Percentiles rank a stretch among this genome's conserved stretches.
These are phyloP conservation scores for Cirrhinus molitorella DNA, from an alignment of 2,797 vertebrate species.

Conservation along the genomic window DNA sequence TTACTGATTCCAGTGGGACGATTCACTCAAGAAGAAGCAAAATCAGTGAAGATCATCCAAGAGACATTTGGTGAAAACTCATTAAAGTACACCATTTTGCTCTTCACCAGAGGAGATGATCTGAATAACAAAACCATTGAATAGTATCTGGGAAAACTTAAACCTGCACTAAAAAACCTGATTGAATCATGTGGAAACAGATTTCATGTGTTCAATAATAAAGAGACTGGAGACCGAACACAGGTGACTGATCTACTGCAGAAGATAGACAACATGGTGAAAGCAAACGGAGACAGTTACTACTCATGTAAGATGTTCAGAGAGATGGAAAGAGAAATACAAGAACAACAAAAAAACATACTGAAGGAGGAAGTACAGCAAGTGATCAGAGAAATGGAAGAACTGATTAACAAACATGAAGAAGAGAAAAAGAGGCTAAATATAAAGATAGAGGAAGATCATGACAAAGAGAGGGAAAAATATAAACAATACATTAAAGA, in stretches of 20 bases:
- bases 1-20: neutral
- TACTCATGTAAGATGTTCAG: slow-evolving; percentile 6
- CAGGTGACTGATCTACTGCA: slow-evolving; percentile 17
- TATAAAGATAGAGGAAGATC: no score
- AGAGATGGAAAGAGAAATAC: neutral
- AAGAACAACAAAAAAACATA: no score
- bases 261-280: slow-evolving; percentile 32
- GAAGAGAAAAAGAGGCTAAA: no score
- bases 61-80: neutral
- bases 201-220: neutral
- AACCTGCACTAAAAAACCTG: rapidly evolving
- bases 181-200: neutral
- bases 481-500: no score
- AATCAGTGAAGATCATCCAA: neutral
- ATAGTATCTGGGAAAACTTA: rapidly evolving
- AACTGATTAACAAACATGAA: no score
- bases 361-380: no score
- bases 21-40: neutral
- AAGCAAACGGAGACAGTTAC: neutral
- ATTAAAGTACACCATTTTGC: neutral
- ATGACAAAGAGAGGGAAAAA: no score
- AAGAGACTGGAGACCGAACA: neutral
- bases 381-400: no score
- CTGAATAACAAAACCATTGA: rapidly evolving
- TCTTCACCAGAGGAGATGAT: slow-evolving; percentile 7